phyloP scores from a whole-genome alignment of 2,797 vertebrate species.

The Gobio occitaniae region DNA sequence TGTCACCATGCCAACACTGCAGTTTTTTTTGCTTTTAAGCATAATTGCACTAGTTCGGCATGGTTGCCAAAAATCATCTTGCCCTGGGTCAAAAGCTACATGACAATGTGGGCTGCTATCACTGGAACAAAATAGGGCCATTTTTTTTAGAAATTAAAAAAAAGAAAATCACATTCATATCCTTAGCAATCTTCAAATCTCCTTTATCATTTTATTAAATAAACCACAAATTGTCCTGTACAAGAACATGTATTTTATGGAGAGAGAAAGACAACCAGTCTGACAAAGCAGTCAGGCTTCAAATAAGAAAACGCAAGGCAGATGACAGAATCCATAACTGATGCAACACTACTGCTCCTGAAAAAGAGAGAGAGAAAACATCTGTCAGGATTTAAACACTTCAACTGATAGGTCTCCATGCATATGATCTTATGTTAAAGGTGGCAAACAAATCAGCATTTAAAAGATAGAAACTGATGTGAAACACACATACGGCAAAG shows the following conservation, averaged over 20 bases:
- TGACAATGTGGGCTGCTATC: conserved; percentile 26
- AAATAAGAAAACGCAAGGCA: conserved; percentile 52
- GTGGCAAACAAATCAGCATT: not conserved
- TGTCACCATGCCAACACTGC: conserved; percentile 46
- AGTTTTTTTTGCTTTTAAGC: conserved; percentile 12
- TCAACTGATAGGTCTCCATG: not conserved
- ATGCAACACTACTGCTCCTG: conserved; percentile 73
- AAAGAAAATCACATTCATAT: not conserved
- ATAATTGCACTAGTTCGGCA: conserved; percentile 13
- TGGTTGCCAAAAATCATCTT: not conserved
- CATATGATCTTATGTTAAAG: not conserved
- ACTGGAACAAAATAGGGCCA: not conserved
- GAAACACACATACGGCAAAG: not conserved
- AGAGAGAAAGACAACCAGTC: conserved; percentile 51
- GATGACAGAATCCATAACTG: conserved; percentile 57
- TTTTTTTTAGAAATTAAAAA: not conserved
- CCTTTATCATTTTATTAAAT: conserved; percentile 76
- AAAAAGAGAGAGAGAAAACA: conserved; percentile 52
- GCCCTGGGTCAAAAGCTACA: conserved; percentile 10
- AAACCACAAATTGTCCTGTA: conserved; percentile 68
- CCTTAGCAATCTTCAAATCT: conserved; percentile 3
- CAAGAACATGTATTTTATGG: conserved; percentile 65
- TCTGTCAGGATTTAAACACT: not conserved
- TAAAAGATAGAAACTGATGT: not conserved
- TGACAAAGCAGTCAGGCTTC: conserved; percentile 59